Evolutionary conservation across 2,888 invertebrate species (phyloP).

Genomic region (Teinopalpus imperialis): DNA sequence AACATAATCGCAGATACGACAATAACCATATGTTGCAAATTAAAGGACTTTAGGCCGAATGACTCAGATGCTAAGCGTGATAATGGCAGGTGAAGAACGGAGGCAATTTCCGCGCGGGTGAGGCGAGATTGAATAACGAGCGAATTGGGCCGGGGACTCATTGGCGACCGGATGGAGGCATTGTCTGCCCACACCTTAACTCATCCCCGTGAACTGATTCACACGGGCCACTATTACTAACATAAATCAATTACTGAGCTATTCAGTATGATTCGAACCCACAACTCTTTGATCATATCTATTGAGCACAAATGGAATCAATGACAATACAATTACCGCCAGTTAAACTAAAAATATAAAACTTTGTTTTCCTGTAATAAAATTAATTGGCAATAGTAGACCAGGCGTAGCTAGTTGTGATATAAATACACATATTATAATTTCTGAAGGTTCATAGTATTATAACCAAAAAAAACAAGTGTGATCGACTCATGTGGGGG

Average conservation of each 20-base stretch:
- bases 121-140: constrained; percentile 28
- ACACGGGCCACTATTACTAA: constrained; percentile 8
- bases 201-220: constrained; percentile 14
- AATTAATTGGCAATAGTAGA: too few species aligned
- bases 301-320: too few species aligned
- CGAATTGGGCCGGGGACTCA: constrained; percentile 9
- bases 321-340: too few species aligned
- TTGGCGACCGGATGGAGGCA: constrained; percentile 24
- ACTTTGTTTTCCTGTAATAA: too few species aligned
- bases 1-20: not conserved
- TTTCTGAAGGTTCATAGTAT: too few species aligned
- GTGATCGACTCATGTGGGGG: too few species aligned
- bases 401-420: too few species aligned
- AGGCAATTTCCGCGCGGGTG: constrained; percentile 7
- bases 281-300: too few species aligned
- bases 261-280: too few species aligned
- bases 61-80: not conserved
- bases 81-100: not conserved
- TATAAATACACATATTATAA: too few species aligned
- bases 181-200: constrained; percentile 23
- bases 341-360: too few species aligned
- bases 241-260: not conserved
- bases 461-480: too few species aligned
- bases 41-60: constrained; percentile 4
- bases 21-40: not conserved